Conservation (phyloP, 2,113 vertebrate species). For the Hyperoodon ampullatus region DNA sequence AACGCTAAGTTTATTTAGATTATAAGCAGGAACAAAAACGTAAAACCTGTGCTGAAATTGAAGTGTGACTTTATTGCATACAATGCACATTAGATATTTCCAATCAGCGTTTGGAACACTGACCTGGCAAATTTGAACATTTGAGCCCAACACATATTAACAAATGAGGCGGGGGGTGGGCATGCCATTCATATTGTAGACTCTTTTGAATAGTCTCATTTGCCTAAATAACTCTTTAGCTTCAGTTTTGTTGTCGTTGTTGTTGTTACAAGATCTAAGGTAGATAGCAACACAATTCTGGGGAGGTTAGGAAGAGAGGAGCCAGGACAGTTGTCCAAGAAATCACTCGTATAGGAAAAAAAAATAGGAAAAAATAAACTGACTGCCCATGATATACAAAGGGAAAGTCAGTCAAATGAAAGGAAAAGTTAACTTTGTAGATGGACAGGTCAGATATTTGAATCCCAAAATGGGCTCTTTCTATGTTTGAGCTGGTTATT, state of each 20-base stretch:
- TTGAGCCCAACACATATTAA: conserved; percentile 50
- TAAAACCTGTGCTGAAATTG: conserved; percentile 72
- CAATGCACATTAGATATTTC: conserved; percentile 77
- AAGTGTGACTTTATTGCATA: conserved; percentile 67
- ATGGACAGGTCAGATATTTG: not conserved
- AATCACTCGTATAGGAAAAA: not conserved
- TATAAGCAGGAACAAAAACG: conserved; percentile 68
- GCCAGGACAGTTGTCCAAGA: not conserved
- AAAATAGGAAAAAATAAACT: not conserved
- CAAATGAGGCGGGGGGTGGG: not conserved
- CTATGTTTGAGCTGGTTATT: not conserved
- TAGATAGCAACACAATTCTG: not conserved
- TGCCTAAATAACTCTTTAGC: conserved; percentile 26
- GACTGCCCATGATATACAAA: not conserved
- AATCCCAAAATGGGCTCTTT: not conserved
- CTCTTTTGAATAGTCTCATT: conserved; percentile 10
- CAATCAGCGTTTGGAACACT: conserved; percentile 66
- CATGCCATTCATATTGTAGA: conserved; percentile 56
- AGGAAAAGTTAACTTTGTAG: conserved; percentile 28
- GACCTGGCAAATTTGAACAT: conserved; percentile 70
- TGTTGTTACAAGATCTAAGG: conserved; percentile 16
- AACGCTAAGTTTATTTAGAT: conserved; percentile 80
- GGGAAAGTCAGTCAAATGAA: not conserved
- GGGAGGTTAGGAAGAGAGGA: not conserved
- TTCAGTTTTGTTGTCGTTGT: not conserved